Conservation (phyloP, 2,113 vertebrate species). For the Cinclus mexicanus region DNA sequence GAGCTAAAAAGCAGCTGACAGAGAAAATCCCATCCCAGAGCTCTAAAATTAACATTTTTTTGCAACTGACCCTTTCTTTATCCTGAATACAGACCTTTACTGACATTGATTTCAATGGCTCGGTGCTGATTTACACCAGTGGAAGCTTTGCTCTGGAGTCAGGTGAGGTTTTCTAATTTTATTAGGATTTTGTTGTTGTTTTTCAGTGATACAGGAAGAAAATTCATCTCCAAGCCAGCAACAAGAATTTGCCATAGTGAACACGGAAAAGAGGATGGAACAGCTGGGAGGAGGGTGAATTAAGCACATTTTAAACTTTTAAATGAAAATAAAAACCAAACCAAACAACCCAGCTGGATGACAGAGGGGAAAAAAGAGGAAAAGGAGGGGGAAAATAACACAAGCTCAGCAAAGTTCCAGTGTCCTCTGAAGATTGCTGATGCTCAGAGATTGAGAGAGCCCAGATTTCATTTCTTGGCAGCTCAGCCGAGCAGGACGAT, state of each 20-base stretch:
- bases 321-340: background rate
- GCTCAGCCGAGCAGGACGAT: background rate
- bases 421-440: slow-evolving; percentile 22
- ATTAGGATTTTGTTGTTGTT: background rate
- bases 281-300: background rate
- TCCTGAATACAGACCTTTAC: background rate
- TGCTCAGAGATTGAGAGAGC: slow-evolving; percentile 53
- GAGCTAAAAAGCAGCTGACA: background rate
- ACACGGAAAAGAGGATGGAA: background rate
- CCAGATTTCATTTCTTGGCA: slow-evolving; percentile 51
- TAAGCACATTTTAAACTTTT: background rate
- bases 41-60: background rate
- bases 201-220: background rate
- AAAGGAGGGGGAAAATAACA: background rate
- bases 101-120: background rate
- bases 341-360: background rate
- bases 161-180: background rate
- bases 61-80: background rate
- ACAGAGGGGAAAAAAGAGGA: background rate
- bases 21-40: background rate
- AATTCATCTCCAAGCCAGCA: background rate
- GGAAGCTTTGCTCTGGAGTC: background rate
- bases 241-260: background rate
- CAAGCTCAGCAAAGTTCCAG: slow-evolving; percentile 29
- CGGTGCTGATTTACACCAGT: background rate